These are phyloP conservation scores for Chloebia gouldiae DNA, from an alignment of 2,113 vertebrate species.

Conservation along the genomic window DNA sequence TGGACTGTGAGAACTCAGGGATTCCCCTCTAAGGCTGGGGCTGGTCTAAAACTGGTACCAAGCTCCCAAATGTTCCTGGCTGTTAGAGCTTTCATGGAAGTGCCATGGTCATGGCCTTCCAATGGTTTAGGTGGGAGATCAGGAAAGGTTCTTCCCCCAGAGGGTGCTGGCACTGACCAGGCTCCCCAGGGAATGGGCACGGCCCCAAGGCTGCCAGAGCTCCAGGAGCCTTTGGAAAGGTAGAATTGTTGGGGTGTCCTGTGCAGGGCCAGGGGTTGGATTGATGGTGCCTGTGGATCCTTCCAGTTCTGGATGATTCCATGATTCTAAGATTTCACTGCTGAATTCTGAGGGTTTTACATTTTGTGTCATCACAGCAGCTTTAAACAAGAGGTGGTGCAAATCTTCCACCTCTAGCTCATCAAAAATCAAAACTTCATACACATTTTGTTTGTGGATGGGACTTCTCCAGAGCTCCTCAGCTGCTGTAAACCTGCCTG, in stretches of 20 bases:
- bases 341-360: not conserved
- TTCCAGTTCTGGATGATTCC: not conserved
- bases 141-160: not conserved
- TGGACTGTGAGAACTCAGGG: not conserved
- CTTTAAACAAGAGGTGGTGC: not conserved
- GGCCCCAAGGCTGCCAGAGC: not conserved
- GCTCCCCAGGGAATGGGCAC: not conserved
- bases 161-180: not conserved
- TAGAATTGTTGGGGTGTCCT: not conserved
- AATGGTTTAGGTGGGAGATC: not conserved
- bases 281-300: not conserved
- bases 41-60: not conserved
- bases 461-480: not conserved
- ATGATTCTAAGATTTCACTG: not conserved
- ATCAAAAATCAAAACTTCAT: not conserved
- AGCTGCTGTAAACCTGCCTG: not conserved
- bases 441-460: not conserved
- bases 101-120: not conserved
- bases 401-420: not conserved
- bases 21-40: not conserved
- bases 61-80: not conserved
- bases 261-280: not conserved
- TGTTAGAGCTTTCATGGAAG: not conserved
- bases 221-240: not conserved
- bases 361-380: rapidly evolving